phyloP scores from a whole-genome alignment of 2,797 vertebrate species.

The Kryptopterus vitreolus region DNA sequence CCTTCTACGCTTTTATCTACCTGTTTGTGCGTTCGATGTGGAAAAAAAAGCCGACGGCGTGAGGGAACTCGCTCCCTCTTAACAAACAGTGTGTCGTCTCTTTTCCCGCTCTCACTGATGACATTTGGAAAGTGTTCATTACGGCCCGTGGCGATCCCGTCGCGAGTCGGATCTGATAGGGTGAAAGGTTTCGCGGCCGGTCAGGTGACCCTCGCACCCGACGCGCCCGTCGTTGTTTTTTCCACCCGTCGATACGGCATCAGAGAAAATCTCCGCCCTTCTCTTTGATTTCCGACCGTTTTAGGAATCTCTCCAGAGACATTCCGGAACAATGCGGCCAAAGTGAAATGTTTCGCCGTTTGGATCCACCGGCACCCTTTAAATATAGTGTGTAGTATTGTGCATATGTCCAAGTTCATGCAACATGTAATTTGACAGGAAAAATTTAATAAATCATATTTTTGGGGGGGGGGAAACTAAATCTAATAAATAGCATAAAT shows the following conservation, averaged over 20 bases:
- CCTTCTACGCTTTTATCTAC: constrained; percentile 27
- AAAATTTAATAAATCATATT: neutral
- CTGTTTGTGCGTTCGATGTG: constrained; percentile 15
- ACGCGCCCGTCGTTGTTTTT: constrained; percentile 58
- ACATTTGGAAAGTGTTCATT: constrained; percentile 67
- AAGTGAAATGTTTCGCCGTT: constrained; percentile 34
- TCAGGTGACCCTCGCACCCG: constrained; percentile 57
- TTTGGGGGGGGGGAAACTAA: neutral
- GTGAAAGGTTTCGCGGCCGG: constrained; percentile 51
- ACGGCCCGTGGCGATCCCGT: constrained; percentile 60
- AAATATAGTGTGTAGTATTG: neutral
- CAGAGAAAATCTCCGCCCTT: constrained; percentile 43
- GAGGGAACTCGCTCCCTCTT: constrained; percentile 59
- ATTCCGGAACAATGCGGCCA: constrained; percentile 61
- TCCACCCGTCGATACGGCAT: constrained; percentile 9
- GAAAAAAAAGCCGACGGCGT: constrained; percentile 52
- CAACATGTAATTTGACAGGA: neutral
- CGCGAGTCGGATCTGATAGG: constrained; percentile 55
- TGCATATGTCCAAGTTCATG: too few relatives aligned
- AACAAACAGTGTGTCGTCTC: constrained; percentile 53
- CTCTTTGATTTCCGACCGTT: constrained; percentile 58
- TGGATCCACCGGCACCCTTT: neutral
- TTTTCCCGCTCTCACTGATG: constrained; percentile 60
- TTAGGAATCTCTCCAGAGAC: constrained; percentile 54
- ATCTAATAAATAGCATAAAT: neutral